These are phyloP conservation scores for Pogonognathellus flavescens DNA, from an alignment of 1,140 invertebrate genomes.

Conservation along the genomic window DNA sequence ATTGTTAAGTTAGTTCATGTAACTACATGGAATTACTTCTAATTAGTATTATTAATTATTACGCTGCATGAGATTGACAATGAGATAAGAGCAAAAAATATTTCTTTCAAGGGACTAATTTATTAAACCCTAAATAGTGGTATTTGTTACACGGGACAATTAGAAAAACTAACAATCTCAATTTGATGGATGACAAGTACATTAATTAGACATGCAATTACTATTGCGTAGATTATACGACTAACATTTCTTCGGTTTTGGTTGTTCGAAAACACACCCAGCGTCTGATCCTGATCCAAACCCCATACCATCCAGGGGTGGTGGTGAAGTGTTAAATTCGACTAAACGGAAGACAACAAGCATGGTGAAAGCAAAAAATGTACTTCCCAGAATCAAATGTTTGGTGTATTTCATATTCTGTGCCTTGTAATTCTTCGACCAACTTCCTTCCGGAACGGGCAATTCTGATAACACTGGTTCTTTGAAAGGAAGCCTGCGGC, in stretches of 20 bases:
- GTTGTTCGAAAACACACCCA: not conserved
- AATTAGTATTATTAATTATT: too few relatives aligned
- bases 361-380: not conserved
- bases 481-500: slow-evolving; percentile 6
- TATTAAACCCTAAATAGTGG: too few relatives aligned
- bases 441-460: slow-evolving; percentile 47
- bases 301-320: not conserved
- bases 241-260: slow-evolving; percentile 20
- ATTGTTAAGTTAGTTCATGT: too few relatives aligned
- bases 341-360: not conserved
- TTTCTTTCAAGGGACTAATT: too few relatives aligned
- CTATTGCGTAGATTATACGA: not conserved
- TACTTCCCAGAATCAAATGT: not conserved
- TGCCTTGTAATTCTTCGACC: slow-evolving; percentile 20
- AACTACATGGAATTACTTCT: too few relatives aligned
- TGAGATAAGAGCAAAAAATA: too few relatives aligned
- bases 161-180: too few relatives aligned
- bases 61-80: too few relatives aligned
- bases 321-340: not conserved
- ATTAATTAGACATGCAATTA: not conserved
- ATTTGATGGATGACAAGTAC: slow-evolving; percentile 8
- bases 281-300: not conserved
- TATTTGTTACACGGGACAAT: too few relatives aligned
- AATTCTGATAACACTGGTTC: slow-evolving; percentile 41
- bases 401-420: slow-evolving; percentile 42